Base-by-base conservation (phyloP, 1,140 invertebrate genomes). In the Cyrtorhinus lividipennis region DNA sequence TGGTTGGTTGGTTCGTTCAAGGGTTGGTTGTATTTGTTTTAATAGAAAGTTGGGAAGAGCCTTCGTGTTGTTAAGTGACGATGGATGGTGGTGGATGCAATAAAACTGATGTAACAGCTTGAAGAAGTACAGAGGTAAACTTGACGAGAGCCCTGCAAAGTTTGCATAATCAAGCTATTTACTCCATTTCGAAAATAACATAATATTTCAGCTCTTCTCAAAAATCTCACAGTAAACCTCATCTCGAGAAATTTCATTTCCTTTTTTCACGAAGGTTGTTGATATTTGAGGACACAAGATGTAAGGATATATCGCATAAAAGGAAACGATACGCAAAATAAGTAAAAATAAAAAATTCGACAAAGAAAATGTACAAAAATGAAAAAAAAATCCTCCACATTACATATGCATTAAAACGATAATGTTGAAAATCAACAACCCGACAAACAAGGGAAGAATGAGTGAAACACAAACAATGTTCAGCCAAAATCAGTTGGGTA, bases 141-240 rank as follows among this genome's bases (percentile, higher is more conserved):
- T 59, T 65, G 65, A 63, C 62, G 56, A 59, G 44, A 23, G 20
- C 63, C 66, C 66, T 66, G 66, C 62, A 66, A 66, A 60, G 62
- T 66, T 62, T 62, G 56, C 62, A 66, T 59, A 62, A 53, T 66
- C 62, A 62, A 66, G 30, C 26, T 38, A 45, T 65, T 46, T 56
- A 20, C 60, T 61, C 22, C 46, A 65, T 44, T 26, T 56, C 45
- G 24, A 22, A 25, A 27, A 60, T 27, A 15, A 45, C 24, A 46
- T 15, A 62, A 20, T 46, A 46, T 23, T n/a, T 22, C 24, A 22
- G 48, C 48, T 53, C 48, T 53, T 53, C 48, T 53, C 48, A 53
- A 53, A 62, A 62, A 46, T n/a, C n/a, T 18, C 30, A 44, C 45
- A 18, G 18, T 53, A 62, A 45, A 45, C 26, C 18, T 27, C 56